Evolutionary conservation across 1,140 invertebrate genomes (phyloP), one percentile per base, ranked within the genome.

Genomic region (Camponotus pennsylvanicus): DNA sequence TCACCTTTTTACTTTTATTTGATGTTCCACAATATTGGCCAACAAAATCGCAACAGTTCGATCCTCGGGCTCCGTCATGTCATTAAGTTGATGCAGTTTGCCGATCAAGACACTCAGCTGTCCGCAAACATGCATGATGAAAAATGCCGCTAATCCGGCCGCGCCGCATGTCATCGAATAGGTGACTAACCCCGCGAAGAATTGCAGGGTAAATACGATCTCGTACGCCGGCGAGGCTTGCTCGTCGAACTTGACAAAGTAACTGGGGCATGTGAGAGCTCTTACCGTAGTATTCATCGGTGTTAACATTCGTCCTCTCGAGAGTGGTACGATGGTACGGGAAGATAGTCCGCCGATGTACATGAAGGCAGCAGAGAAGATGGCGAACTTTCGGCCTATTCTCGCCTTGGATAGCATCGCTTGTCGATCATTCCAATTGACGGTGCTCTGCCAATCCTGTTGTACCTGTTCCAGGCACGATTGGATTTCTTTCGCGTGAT

Each of bases 81-180:
- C 9, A n/a, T 73, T 61, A 0, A 91, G 49, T 6, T 11, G 1
- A 11, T 89, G 75, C 18, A 92, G 49, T 11, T 79, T 90, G 11
- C 37, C 45, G 4, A 79, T 69, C 13, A 91, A 9, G 9, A 92
- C 78, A 2, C 63, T 57, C 32, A 89, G 3, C 49, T 91, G 86
- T 5, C 90, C 88, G 55, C 87, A 91, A 45, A 79, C 70, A 9
- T 92, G 91, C 15, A 84, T 85, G 3, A 92, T 71, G 3, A 92
- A 61, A 9, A 78, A 49, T 0, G 89, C 85, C 2, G 79, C 86
- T 11, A 92, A 49, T 7, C 89, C 85, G 27, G 80, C 91, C 8
- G 45, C 52, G 2, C 82, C 84, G 0, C 75, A 64, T 0, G 66
- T 69, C 6, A 89, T 21, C 1, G 88, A 80, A n/a, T 88, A 91